A percentile compares a stretch with the other conserved stretches of the same genome.
Conservation (phyloP, 2,797 vertebrate genomes). For the Cossypha heuglini region DNA sequence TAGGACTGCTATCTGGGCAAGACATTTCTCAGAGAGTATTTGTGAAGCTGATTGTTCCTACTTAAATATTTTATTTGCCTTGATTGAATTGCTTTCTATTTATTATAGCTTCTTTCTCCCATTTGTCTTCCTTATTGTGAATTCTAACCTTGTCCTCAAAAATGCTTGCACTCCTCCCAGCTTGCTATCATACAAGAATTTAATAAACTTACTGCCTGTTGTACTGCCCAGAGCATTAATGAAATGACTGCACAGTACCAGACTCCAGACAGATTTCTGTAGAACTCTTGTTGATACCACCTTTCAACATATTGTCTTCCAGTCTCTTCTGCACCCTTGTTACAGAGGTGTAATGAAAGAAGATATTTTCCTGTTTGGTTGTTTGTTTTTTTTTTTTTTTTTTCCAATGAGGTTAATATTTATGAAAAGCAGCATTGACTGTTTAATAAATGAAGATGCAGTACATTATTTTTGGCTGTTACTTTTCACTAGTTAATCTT, state of each 20-base stretch:
- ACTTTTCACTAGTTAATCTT: background rate
- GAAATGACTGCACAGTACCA: background rate
- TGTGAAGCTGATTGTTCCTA: background rate
- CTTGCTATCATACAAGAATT: background rate
- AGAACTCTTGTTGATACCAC: background rate
- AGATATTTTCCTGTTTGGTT: background rate
- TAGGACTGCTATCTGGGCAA: background rate
- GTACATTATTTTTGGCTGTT: background rate
- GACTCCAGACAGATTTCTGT: background rate
- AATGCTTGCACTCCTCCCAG: background rate
- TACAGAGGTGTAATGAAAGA: background rate
- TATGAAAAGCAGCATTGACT: background rate
- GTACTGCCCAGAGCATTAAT: background rate
- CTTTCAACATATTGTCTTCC: background rate
- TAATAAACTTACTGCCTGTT: background rate
- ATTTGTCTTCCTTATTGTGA: conserved; percentile 41
- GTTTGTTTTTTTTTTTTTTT: no score
- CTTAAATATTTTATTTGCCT: conserved; percentile 27
- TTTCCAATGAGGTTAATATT: background rate
- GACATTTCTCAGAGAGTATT: background rate
- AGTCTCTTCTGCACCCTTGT: background rate
- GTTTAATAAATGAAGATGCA: background rate
- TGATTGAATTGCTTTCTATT: conserved; percentile 20
- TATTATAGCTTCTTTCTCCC: conserved; percentile 7
- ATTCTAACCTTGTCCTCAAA: conserved; percentile 20